A percentile compares a stretch with the other conserved stretches of the same genome.
phyloP scores from a whole-genome alignment of 1,140 invertebrate species.

The Thaumatotibia leucotreta region DNA sequence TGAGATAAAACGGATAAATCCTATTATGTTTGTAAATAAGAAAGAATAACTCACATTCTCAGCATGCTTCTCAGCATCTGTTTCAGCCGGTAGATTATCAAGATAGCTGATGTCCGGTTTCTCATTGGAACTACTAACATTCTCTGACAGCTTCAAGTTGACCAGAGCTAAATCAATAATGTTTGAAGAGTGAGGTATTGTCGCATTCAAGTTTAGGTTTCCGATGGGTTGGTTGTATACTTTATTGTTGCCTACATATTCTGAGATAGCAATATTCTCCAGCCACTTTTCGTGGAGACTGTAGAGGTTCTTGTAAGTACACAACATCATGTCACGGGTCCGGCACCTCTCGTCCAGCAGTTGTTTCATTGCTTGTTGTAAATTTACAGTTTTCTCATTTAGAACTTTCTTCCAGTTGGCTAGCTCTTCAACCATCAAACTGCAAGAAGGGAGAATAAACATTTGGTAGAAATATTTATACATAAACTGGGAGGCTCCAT shows the following conservation, averaged over 20 bases:
- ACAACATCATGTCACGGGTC: conserved; percentile 82
- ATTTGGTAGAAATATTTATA: no score
- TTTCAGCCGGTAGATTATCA: conserved; percentile 50
- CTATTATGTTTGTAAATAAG: background rate
- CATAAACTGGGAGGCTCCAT: no score
- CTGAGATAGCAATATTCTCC: conserved; percentile 61
- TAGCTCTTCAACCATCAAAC: conserved; percentile 93
- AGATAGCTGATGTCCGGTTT: conserved; percentile 65
- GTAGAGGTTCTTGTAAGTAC: conserved; percentile 81
- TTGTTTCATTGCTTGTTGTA: conserved; percentile 85
- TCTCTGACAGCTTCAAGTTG: conserved; percentile 71
- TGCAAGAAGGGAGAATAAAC: conserved; percentile 48
- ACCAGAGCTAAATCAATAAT: conserved; percentile 66
- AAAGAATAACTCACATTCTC: conserved; percentile 59
- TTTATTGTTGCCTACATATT: conserved; percentile 52
- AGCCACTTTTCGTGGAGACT: conserved; percentile 72
- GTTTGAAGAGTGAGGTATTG: conserved; percentile 66
- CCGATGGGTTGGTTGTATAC: conserved; percentile 63
- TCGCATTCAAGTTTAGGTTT: conserved; percentile 64
- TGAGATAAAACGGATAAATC: no score
- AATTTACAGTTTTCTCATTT: conserved; percentile 84
- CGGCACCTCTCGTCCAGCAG: conserved; percentile 85
- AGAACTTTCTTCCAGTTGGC: conserved; percentile 89
- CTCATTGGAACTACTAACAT: conserved; percentile 60
- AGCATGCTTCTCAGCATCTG: conserved; percentile 65